Evolutionary conservation across 2,797 vertebrate genomes (phyloP), one percentile per base, ranked within the genome.

Genomic region (Menidia menidia): DNA sequence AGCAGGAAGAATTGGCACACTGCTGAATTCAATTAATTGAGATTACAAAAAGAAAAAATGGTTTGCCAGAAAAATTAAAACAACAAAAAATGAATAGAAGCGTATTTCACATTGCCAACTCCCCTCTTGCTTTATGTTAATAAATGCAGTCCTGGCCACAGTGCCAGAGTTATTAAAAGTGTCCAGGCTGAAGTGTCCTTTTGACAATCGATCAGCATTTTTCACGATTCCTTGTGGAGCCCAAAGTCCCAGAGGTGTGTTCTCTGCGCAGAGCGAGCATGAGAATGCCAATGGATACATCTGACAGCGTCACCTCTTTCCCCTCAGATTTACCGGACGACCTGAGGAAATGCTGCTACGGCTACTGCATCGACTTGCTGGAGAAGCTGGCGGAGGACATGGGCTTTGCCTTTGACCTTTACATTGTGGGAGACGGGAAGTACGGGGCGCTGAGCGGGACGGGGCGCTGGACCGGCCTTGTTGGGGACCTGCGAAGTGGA

Each of bases 301-400:
- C 53, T 77, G 25, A 79, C 50, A 63, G 57, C 25, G 10, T 73
- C 44, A 9, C 15, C 69, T 79, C 15, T 76, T 43, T 59, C 62
- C 70, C 68, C 7, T 53, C 70, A 92, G 97, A 95, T 0, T 92
- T 94, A 42, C 94, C 96, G 0, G 81, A 72, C 0, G 90, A 80
- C 0, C 93, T 96, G 79, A 94, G 94, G 61, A 96, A 94, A 47
- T 99, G 97, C 83, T 98, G 97, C 92, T 98, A 97, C 0, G 97
- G 97, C 0, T 98, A 98, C 91, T 98, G 97, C 92, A 95, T 99
- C 0, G 97, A 99, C 93, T 90, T 98, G 71, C 86, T 98, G 82
- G 96, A 97, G 90, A 95, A 94, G 73, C 92, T 98, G 78, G 95
- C 96, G 0, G 96, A 97, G 81, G 97, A 99, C 83, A 74, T 96